Evolutionary conservation across 2,888 invertebrate genomes (phyloP), one percentile per base, ranked within the genome.

Genomic region (Cryptocephalus moraei): DNA sequence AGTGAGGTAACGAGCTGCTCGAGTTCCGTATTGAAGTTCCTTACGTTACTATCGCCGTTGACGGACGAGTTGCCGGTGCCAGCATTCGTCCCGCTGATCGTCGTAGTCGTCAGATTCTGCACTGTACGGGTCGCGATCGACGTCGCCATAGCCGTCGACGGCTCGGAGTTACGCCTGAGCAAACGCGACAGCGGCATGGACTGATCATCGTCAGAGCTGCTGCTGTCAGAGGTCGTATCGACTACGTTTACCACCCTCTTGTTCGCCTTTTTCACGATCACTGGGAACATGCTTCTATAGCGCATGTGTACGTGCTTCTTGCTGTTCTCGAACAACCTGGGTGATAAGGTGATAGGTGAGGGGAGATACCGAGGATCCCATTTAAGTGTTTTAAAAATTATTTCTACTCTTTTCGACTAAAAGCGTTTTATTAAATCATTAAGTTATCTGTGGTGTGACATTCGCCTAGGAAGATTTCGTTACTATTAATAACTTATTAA

Each of bases 141-240:
- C 2, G 32, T 31, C 42, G 42, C 13, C 22, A 11, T 32, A 10
- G n/a, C 9, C 12, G 43, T 11, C 11, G 33, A 9, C 22, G 45
- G 22, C 8, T 49, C 45, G 2, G 43, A 33, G 32, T 42, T 45
- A 9, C 39, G 34, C 34, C 46, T 46, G 11, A 34, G 48, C 45
- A 9, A 33, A 31, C 40, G 54, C 31, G 44, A 32, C 9, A 31
- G 33, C 11, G 40, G 14, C 13, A 13, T 43, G 1, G 33, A 34
- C 8, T 48, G 46, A 12, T 50, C 49, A 6, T 50, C 59, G 10
- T 66, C 66, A 1, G 65, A 65, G 46, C 65, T 66, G 39, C 66
- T 67, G 41, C 56, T 60, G 36, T 61, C 65, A 41, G 64, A 62
- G 8, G 65, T 63, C 11, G 63, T 64, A 10, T 62, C 60, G 40